phyloP scores from a whole-genome alignment of 1,140 invertebrate species.

The Euborellia annulipes region DNA sequence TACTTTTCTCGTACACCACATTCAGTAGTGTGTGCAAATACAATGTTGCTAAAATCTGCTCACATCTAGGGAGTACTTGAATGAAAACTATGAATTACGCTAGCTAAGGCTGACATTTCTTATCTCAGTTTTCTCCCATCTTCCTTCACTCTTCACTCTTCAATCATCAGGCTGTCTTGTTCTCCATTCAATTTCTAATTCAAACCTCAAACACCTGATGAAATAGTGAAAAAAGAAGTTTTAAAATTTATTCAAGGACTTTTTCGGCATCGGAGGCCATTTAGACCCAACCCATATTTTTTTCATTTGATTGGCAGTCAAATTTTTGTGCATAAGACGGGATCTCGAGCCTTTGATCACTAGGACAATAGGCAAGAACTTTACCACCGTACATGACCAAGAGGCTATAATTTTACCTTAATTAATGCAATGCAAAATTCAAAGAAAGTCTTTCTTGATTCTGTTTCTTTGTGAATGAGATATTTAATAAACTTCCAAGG shows the following conservation, averaged over 20 bases:
- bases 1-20: not conserved
- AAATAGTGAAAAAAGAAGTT: too few species aligned
- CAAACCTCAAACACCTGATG: too few species aligned
- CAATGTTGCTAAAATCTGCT: not conserved
- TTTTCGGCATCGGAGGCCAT: too few species aligned
- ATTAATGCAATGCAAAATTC: not conserved
- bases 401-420: conserved; percentile 2
- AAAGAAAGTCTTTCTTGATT: not conserved
- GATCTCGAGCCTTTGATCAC: too few species aligned
- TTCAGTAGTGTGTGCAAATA: not conserved
- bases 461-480: not conserved
- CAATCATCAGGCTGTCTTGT: too few species aligned
- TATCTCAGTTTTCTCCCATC: not conserved
- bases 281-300: too few species aligned
- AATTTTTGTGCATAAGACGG: too few species aligned
- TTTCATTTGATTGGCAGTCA: too few species aligned
- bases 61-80: not conserved
- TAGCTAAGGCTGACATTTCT: not conserved
- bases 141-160: not conserved
- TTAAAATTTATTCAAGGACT: too few species aligned
- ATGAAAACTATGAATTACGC: not conserved
- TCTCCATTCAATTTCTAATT: too few species aligned
- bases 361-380: too few species aligned
- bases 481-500: not conserved
- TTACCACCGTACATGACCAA: too few species aligned